Evolutionary conservation across 2,888 invertebrate genomes (phyloP), one percentile per base, ranked within the genome.

Genomic region (Micropterix aruncella): DNA sequence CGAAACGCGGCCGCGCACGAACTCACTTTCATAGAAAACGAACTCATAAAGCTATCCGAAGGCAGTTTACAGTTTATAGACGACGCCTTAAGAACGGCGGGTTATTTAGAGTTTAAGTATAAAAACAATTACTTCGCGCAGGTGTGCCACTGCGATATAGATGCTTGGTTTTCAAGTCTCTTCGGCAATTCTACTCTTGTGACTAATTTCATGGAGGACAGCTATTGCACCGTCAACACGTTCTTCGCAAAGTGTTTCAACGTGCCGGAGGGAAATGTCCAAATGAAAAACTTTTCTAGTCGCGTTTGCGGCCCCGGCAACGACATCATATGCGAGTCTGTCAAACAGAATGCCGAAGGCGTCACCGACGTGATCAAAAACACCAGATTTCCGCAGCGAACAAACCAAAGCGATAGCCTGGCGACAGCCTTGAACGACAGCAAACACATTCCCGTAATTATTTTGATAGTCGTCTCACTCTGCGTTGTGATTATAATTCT

Each of bases 161-260:
- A 70, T 40, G 55, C 58, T 14, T 80, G 79, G 77, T 57, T 82
- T 38, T 61, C 63, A 3, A 62, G 65, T 42, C 61, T 73, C 15
- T 60, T 74, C 5, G 67, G 62, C n/a, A 52, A 56, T 9, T 62
- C 64, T 15, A 60, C 65, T 16, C 70, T 73, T 16, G 61, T 66
- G 43, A 48, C 48, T 7, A 55, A 58, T 53, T 58, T 68, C 44
- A 59, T 70, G 52, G 62, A 67, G 44, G 71, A 78, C 42, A 82
- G 79, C 55, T 78, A 68, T 53, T 84, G 84, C 56, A 69, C 73
- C 0, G 73, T 83, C 0, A 70, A 73, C 45, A 62, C 70, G 46
- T 60, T 72, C 38, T 61, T 82, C 16, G 75, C 80, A 2, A 64
- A 67, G 37, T 84, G 84, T 56, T 80, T 79, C 55, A 75, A 79